Conservation (phyloP, 2,888 invertebrate genomes). For the Macaria liturata region DNA sequence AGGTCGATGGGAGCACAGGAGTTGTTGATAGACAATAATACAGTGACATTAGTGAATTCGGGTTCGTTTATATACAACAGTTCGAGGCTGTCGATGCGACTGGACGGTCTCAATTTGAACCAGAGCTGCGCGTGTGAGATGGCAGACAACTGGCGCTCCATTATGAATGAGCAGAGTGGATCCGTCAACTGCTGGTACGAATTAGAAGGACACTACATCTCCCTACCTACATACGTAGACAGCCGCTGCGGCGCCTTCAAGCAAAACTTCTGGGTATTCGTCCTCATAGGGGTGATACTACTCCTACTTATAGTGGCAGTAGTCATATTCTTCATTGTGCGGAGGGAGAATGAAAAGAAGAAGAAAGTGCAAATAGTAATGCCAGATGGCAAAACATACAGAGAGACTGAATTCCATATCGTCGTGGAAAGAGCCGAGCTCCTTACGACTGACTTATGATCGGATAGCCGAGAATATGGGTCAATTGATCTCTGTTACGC, state of each 20-base stretch:
- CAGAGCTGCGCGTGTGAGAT: constrained; percentile 83
- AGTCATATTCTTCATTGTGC: constrained; percentile 71
- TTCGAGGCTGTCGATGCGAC: constrained; percentile 78
- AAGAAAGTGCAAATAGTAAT: constrained; percentile 88
- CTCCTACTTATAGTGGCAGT: constrained; percentile 75
- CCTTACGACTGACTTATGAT: constrained; percentile 89
- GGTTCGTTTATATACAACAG: constrained; percentile 84
- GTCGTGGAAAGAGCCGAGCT: constrained; percentile 93
- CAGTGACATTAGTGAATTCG: constrained; percentile 79
- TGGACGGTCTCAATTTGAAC: constrained; percentile 84
- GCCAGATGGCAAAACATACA: constrained; percentile 91
- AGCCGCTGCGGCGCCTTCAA: constrained; percentile 71
- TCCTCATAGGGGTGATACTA: constrained; percentile 72
- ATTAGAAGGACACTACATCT: constrained; percentile 63
- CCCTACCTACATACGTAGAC: constrained; percentile 67
- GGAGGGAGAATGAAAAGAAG: constrained; percentile 79
- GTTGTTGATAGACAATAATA: constrained; percentile 86
- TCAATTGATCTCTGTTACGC: constrained; percentile 42
- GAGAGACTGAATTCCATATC: constrained; percentile 93
- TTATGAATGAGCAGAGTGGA: constrained; percentile 63
- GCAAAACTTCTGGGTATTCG: constrained; percentile 74
- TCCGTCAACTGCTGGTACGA: constrained; percentile 70
- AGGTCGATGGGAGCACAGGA: constrained; percentile 72
- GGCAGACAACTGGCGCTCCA: constrained; percentile 63
- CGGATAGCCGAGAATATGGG: constrained; percentile 10